Conservation (phyloP, 1,140 invertebrate species). For the Panagrolaimus sp. region DNA sequence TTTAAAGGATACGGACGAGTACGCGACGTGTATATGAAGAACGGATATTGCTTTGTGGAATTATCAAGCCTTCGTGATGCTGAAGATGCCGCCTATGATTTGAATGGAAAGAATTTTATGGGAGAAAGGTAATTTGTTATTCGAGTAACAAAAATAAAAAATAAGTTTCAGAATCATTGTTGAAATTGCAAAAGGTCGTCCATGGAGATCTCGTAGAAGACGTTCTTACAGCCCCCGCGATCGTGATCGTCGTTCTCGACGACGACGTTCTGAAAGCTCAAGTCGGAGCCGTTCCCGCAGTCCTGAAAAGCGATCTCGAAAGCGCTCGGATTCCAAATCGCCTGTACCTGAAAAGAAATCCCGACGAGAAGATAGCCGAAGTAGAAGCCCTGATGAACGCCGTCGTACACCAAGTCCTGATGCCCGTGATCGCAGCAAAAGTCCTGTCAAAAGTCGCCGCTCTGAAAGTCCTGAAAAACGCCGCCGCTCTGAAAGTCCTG, state of each 20-base stretch:
- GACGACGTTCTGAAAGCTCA: slow-evolving; percentile 9
- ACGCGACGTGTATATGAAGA: slow-evolving; percentile 90
- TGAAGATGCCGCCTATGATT: slow-evolving; percentile 92
- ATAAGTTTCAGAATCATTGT: slow-evolving; percentile 27
- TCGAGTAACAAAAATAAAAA: background rate
- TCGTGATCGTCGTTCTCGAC: slow-evolving; percentile 18
- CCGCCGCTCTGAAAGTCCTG: background rate
- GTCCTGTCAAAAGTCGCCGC: background rate
- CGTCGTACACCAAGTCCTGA: slow-evolving; percentile 16
- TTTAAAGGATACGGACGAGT: slow-evolving; percentile 92
- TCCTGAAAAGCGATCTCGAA: slow-evolving; percentile 20
- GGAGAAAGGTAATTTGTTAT: slow-evolving; percentile 73
- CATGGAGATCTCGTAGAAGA: slow-evolving; percentile 22
- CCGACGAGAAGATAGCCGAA: slow-evolving; percentile 11
- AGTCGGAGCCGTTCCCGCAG: slow-evolving; percentile 12
- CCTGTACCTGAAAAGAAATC: slow-evolving; percentile 3
- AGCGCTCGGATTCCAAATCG: slow-evolving; percentile 21
- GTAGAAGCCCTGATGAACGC: slow-evolving; percentile 17
- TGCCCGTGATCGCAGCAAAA: background rate
- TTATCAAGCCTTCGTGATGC: slow-evolving; percentile 95
- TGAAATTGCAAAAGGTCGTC: slow-evolving; percentile 33
- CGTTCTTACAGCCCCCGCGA: slow-evolving; percentile 24
- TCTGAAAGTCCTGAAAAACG: background rate
- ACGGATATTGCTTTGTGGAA: slow-evolving; percentile 98
- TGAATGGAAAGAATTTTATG: slow-evolving; percentile 88